Conservation (phyloP, 2,888 invertebrate species). For the Agrotis puta region DNA sequence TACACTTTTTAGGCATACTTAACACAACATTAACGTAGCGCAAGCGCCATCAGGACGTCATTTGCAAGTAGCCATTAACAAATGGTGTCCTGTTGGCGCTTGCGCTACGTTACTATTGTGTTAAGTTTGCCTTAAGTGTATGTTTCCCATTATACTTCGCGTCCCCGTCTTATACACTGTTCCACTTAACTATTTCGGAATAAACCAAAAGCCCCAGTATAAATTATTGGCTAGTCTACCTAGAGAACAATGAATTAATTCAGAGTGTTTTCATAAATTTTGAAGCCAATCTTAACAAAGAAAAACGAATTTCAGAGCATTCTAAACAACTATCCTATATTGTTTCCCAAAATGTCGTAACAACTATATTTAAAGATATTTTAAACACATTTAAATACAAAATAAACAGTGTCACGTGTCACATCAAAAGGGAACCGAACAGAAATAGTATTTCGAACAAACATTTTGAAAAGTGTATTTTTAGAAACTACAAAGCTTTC, state of each 20-base stretch:
- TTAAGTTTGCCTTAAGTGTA: no score
- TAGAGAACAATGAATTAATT: no score
- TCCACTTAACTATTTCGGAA: no score
- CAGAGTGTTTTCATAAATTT: background rate
- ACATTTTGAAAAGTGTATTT: slow-evolving; percentile 65
- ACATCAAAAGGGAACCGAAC: slow-evolving; percentile 75
- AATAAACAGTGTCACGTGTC: slow-evolving; percentile 74
- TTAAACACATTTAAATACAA: slow-evolving; percentile 70
- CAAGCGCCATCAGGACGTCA: no score
- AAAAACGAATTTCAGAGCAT: slow-evolving; percentile 26
- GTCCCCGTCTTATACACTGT: no score
- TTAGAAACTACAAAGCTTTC: slow-evolving; percentile 42
- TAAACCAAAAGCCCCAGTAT: no score
- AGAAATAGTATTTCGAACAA: slow-evolving; percentile 72
- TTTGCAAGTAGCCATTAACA: no score
- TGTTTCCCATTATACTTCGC: no score
- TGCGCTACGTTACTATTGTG: no score
- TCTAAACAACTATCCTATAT: slow-evolving; percentile 51
- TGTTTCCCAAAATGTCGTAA: slow-evolving; percentile 63
- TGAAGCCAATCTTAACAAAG: background rate
- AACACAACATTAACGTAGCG: no score
- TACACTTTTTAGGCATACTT: no score
- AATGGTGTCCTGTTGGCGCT: no score
- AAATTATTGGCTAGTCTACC: background rate
- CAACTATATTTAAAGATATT: slow-evolving; percentile 69